These are phyloP conservation scores for Peromyscus attwateri DNA, from an alignment of 2,797 vertebrate species.

Conservation along the genomic window DNA sequence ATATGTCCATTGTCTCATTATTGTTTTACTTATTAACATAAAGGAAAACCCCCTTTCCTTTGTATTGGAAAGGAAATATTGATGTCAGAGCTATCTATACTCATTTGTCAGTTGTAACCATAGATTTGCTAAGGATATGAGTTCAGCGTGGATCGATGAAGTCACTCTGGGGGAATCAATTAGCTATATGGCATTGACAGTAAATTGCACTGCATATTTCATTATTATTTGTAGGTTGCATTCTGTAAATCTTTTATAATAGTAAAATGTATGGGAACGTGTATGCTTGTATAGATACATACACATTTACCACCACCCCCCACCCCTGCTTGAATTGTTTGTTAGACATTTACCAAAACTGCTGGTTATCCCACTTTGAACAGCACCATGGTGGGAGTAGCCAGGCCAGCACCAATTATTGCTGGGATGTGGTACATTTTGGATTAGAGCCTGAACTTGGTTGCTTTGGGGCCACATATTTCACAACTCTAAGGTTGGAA, in stretches of 20 bases:
- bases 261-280: background rate
- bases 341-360: background rate
- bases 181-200: background rate
- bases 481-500: background rate
- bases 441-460: background rate
- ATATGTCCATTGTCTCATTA: background rate
- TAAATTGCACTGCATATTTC: background rate
- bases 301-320: background rate
- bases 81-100: background rate
- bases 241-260: background rate
- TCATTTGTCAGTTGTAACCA: background rate
- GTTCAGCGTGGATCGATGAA: slow-evolving; percentile 30
- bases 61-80: background rate
- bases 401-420: too few relatives aligned
- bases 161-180: slow-evolving; percentile 17
- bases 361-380: background rate
- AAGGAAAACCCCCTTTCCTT: background rate
- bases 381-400: background rate
- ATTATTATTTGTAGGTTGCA: background rate
- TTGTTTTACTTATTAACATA: background rate
- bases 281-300: background rate
- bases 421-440: rapidly evolving
- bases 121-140: background rate
- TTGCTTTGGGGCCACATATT: background rate
- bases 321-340: background rate